Base-by-base conservation (phyloP, 2,888 invertebrate species). In the Polietes domitor region DNA sequence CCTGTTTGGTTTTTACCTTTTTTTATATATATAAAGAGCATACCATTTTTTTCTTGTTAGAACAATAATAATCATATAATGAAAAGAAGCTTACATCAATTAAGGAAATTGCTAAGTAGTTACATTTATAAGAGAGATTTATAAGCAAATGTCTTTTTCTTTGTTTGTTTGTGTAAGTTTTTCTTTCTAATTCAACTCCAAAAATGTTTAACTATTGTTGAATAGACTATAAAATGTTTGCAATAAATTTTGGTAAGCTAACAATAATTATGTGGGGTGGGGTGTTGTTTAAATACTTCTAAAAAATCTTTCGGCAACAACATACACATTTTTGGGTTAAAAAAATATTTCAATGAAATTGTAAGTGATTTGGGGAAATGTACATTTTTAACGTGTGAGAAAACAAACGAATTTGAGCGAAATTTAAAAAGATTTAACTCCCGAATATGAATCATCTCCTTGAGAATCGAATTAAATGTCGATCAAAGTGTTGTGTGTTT, bases 1-100 rank as follows among this genome's bases (percentile, higher is more conserved):
- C 53, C 53, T 78, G 81, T 43, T 74, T 47, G 17, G 12, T 43
- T 65, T 9, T 63, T 72, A 28, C 53, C 28, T 63, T 24, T 19
- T 74, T 32, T 68, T 58, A 61, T n/a, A 47, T 17, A 47, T 17
- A 37, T 24, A 15, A 41, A 71, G 77, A 83, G 77, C 70, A 50
- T 24, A 53, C 50, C 63, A 53, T 58, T 70, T 32, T 17, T 53
- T 37, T 53, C 0, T n/a, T 26, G 53, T 21, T 63, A 63, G 19
- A 75, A 24, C n/a, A 82, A 47, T 17, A 9, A 72, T 21, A n/a
- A n/a, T n/a, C n/a, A n/a, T 65, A 65, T 55, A 15, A 65, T 53
- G 15, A 68, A 76, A 28, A 53, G 41, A 80, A 80, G 80, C 77
- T 78, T 77, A 80, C 80, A 75, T 75, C 55, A 80, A 80, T 75